A percentile compares a stretch with the other conserved stretches of the same genome.
phyloP scores from a whole-genome alignment of 2,797 vertebrate species.

The Hoplostethus atlanticus region DNA sequence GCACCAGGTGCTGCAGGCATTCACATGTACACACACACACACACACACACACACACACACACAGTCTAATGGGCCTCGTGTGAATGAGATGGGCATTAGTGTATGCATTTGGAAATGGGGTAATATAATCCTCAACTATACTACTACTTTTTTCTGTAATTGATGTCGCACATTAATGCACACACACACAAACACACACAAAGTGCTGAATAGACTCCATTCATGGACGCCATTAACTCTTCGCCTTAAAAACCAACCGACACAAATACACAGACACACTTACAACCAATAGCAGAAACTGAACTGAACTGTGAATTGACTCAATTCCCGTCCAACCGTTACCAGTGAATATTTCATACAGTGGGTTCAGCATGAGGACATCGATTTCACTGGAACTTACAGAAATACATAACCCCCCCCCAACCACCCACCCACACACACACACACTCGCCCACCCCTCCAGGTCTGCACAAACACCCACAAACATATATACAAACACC shows the following conservation, averaged over 20 bases:
- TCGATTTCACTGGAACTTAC: conserved; percentile 38
- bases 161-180: conserved; percentile 67
- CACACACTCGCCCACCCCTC: neutral
- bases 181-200: conserved; percentile 43
- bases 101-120: conserved; percentile 65
- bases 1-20: conserved; percentile 68
- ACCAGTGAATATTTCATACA: conserved; percentile 54
- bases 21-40: conserved; percentile 34
- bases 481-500: conserved; percentile 8
- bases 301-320: conserved; percentile 45
- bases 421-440: no score
- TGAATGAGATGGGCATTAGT: conserved; percentile 71
- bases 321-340: conserved; percentile 44
- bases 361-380: conserved; percentile 56
- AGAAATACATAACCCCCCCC: conserved; percentile 13
- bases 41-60: conserved; percentile 31
- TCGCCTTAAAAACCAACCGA: conserved; percentile 28
- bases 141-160: conserved; percentile 70
- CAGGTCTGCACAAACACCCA: conserved; percentile 20
- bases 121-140: conserved; percentile 72
- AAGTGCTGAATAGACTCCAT: conserved; percentile 42
- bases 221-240: conserved; percentile 22
- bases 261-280: conserved; percentile 35
- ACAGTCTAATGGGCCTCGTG: conserved; percentile 66
- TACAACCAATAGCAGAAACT: conserved; percentile 34